phyloP scores from a whole-genome alignment of 2,888 invertebrate species.

The Archips xylosteana region DNA sequence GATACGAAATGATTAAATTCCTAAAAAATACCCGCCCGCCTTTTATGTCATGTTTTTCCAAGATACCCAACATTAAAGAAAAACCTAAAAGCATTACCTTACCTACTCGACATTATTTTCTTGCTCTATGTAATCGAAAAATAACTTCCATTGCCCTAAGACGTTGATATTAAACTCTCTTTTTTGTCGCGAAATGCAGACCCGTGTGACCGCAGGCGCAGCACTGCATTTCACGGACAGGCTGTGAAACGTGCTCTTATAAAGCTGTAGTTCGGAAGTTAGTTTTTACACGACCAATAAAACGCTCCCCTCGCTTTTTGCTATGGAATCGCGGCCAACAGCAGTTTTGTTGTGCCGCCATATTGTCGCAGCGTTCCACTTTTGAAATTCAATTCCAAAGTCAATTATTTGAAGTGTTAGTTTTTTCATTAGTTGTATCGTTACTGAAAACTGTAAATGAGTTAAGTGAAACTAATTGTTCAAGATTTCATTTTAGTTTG shows the following conservation, averaged over 20 bases:
- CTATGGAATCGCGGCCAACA: neutral
- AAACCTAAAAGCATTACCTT: too few species aligned
- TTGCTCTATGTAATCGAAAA: neutral
- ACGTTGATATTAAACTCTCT: neutral
- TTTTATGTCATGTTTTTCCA: too few species aligned
- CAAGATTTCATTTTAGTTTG: too few species aligned
- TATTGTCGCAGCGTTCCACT: slow-evolving; percentile 6
- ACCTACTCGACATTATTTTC: too few species aligned
- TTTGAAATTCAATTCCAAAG: neutral
- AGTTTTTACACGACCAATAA: slow-evolving; percentile 18
- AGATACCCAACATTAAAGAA: too few species aligned
- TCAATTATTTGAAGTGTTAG: neutral
- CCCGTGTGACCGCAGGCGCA: neutral
- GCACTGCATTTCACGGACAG: neutral
- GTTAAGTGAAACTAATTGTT: too few species aligned
- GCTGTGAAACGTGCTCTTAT: slow-evolving; percentile 1
- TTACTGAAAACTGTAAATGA: too few species aligned
- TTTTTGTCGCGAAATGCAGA: neutral
- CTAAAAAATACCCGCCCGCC: too few species aligned
- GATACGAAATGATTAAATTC: too few species aligned
- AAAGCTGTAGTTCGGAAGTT: neutral
- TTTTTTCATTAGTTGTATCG: too few species aligned
- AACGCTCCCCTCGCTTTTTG: slow-evolving; percentile 10
- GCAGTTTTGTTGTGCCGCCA: slow-evolving; percentile 9
- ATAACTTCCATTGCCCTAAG: neutral